Evolutionary conservation across 1,140 invertebrate species (phyloP), one percentile per base, ranked within the genome.

Genomic region (Pararge aegeria): DNA sequence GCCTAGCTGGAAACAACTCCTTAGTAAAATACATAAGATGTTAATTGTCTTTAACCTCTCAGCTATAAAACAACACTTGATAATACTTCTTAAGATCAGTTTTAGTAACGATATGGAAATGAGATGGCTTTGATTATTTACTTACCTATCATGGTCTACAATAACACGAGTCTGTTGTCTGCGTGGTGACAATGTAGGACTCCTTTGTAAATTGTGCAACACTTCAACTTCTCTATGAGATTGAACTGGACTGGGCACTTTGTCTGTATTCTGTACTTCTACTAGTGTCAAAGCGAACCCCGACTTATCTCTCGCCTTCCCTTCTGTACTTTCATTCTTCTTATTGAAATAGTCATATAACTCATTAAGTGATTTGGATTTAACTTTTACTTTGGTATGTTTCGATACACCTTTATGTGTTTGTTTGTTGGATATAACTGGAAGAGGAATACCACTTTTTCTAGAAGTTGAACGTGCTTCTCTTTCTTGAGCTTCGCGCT

Each of bases 211-310:
- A 72, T 93, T 94, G 64, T 94, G 93, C 12, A 94, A 78, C 2
- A 93, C 90, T 68, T 93, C 92, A 6, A 93, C 92, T 74, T 92
- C 90, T 50, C 91, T 92, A 66, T 94, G 93, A 12, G 87, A 67
- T 27, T 91, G 84, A 38, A 82, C 80, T 50, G 77, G 89, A 69
- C 81, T 81, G 1, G 90, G 81, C 16, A 85, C 83, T 61, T 89
- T 90, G 13, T 91, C 91, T 0, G 86, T 83, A 19, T 90, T 90
- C 61, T 83, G 88, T 6, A 79, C 77, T 59, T 83, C 83, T 1
- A 66, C 52, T 51, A 87, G 60, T 6, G 83, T 84, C 24, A 89
- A 66, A 4, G 87, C 78, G 57, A 89, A 82, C 7, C 80, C 79
- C 0, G 88, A 75, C 38, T 61, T 66, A n/a, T 79, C 75, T 50